Evolutionary conservation across 2,888 invertebrate species (phyloP), one percentile per base, ranked within the genome.

Genomic region (Mechanitis messenoides): DNA sequence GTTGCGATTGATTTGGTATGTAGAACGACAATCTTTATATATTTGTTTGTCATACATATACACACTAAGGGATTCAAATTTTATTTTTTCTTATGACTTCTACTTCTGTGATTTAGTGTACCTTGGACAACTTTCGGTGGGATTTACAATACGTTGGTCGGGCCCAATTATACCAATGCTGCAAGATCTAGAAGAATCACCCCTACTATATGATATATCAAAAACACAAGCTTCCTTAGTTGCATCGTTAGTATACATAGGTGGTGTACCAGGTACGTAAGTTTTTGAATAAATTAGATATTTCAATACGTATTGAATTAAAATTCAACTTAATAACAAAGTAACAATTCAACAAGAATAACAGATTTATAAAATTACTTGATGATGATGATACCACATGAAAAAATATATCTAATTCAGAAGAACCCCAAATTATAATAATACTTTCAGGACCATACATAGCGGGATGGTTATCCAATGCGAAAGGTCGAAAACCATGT

Each of bases 361-460:
- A 20, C 20, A 20, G 20, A 20, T 20, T 20, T 20, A 20, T 20
- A 20, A 42, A 42, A 42, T 9, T 42, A 42, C 3, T 2, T 9
- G 9, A 42, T 9, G 9, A 3, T 9, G 1, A 1, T 42, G 6
- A 35, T 35, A 5, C 3, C 35, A 5, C 1, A 35, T 5, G 35
- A 6, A 1, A 35, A 35, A 35, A 35, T 3, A 35, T 35, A 6
- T 35, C 3, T 2, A 5, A 1, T 35, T 2, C 2, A 35, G 35
- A 2, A 35, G 6, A 5, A 35, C 35, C 35, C 35, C 2, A 35
- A 35, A 35, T 5, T 35, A 35, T 35, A 35, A 1, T 35, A 5
- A 35, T 35, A 35, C 35, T 74, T 76, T 6, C 72, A 80, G 80
- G 80, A 38, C 76, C 79, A 2, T 74, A 74, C 42, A 33, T 80